These are phyloP conservation scores for Platichthys flesus DNA, from an alignment of 2,113 vertebrate species.

Conservation along the genomic window DNA sequence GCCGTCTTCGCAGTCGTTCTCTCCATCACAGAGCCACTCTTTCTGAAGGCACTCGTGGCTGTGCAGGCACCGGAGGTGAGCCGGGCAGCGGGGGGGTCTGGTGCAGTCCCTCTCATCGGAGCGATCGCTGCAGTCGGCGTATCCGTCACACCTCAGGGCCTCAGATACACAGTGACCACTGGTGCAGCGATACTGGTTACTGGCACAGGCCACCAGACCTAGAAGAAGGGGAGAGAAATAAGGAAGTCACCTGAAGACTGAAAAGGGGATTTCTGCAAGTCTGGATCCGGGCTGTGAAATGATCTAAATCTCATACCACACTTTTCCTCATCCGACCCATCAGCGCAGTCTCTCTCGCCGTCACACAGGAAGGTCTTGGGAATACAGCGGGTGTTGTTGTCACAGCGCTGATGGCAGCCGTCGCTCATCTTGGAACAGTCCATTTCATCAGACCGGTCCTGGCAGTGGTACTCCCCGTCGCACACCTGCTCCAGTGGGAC, in stretches of 20 bases:
- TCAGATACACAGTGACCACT: slow-evolving; percentile 87
- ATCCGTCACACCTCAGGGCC: slow-evolving; percentile 87
- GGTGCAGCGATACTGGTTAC: slow-evolving; percentile 78
- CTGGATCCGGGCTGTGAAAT: neutral
- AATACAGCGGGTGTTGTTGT: slow-evolving; percentile 83
- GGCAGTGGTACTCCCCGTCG: slow-evolving; percentile 85
- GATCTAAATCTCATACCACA: slow-evolving; percentile 71
- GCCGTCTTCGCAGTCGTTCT: slow-evolving; percentile 88
- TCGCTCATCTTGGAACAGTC: slow-evolving; percentile 73
- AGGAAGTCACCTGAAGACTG: too few species aligned
- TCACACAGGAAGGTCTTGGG: slow-evolving; percentile 88
- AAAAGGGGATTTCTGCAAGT: too few species aligned
- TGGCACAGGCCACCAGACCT: slow-evolving; percentile 78
- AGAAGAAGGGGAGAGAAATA: neutral
- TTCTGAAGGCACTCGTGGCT: slow-evolving; percentile 86
- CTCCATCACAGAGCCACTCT: slow-evolving; percentile 90
- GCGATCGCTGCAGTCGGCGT: slow-evolving; percentile 86
- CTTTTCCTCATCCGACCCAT: slow-evolving; percentile 84
- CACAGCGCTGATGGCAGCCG: slow-evolving; percentile 85
- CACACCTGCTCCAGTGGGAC: slow-evolving; percentile 82
- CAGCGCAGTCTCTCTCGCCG: slow-evolving; percentile 86
- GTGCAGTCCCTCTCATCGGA: slow-evolving; percentile 88
- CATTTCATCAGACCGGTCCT: slow-evolving; percentile 87
- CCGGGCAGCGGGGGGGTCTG: slow-evolving; percentile 75
- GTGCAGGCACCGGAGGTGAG: slow-evolving; percentile 76